phyloP scores from a whole-genome alignment of 2,888 invertebrate genomes.

The Lysandra bellargus region DNA sequence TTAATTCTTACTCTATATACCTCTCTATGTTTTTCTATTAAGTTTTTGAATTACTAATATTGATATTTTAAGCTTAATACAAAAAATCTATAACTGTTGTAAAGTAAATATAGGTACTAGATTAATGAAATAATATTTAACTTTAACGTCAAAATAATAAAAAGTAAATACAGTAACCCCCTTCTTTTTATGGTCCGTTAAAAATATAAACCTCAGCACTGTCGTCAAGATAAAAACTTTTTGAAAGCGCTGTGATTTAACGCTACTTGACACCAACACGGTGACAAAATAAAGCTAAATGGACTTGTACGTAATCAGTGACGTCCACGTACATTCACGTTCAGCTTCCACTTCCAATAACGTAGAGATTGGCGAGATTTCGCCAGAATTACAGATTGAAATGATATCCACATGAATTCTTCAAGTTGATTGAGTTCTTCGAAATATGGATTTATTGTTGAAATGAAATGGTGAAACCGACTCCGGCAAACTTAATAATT shows the following conservation, averaged over 20 bases:
- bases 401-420: neutral
- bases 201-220: neutral
- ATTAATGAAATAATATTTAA: too few species aligned
- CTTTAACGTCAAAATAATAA: too few species aligned
- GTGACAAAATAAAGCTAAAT: constrained; percentile 3
- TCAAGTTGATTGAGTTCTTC: neutral
- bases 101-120: too few species aligned
- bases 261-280: neutral
- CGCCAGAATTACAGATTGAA: neutral
- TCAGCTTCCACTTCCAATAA: neutral
- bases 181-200: neutral
- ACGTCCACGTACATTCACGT: neutral
- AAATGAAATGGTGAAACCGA: neutral
- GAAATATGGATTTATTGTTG: neutral
- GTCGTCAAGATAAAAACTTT: neutral
- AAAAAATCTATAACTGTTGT: too few species aligned
- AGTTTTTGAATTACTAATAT: too few species aligned
- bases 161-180: neutral
- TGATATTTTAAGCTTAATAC: too few species aligned
- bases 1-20: neutral
- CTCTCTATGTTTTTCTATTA: too few species aligned
- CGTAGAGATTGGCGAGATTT: neutral
- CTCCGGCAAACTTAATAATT: too few species aligned
- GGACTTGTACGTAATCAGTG: neutral
- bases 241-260: neutral